Evolutionary conservation across 30 jellyfish, hydroid and myxozoan genomes (phyloP).

Genomic region (Aurelia sp.): DNA sequence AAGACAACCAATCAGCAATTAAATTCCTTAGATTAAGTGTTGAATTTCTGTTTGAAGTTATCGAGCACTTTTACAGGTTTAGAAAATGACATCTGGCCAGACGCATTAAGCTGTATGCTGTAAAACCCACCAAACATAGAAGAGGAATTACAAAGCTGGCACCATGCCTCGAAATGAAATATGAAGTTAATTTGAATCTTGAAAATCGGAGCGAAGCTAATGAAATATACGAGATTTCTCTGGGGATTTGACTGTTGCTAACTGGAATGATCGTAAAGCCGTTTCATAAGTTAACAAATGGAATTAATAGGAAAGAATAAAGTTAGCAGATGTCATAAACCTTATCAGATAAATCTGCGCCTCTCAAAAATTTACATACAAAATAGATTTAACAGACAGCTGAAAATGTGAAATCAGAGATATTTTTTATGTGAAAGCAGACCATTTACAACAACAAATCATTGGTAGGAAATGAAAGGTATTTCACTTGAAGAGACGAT

Average conservation of each 20-base stretch:
- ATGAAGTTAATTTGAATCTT: too few relatives aligned
- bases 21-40: too few relatives aligned
- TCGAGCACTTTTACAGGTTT: too few relatives aligned
- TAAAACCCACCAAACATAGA: too few relatives aligned
- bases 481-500: background rate
- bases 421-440: background rate
- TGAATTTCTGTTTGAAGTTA: too few relatives aligned
- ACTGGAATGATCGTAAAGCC: slow-evolving; percentile 1
- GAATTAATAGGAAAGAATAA: background rate
- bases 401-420: slow-evolving; percentile 24
- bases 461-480: slow-evolving; percentile 8
- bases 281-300: slow-evolving; percentile 1
- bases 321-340: background rate
- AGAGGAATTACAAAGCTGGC: too few relatives aligned
- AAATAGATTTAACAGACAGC: slow-evolving; percentile 6
- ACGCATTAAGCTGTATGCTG: too few relatives aligned
- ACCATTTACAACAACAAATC: background rate
- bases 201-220: too few relatives aligned
- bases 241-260: background rate
- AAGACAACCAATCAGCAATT: too few relatives aligned
- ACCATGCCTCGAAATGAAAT: too few relatives aligned
- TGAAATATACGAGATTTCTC: background rate
- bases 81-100: too few relatives aligned
- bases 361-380: slow-evolving; percentile 42
- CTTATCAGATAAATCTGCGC: slow-evolving; percentile 58